Conservation (phyloP, 2,888 invertebrate species). For the Cryptocephalus moraei region DNA sequence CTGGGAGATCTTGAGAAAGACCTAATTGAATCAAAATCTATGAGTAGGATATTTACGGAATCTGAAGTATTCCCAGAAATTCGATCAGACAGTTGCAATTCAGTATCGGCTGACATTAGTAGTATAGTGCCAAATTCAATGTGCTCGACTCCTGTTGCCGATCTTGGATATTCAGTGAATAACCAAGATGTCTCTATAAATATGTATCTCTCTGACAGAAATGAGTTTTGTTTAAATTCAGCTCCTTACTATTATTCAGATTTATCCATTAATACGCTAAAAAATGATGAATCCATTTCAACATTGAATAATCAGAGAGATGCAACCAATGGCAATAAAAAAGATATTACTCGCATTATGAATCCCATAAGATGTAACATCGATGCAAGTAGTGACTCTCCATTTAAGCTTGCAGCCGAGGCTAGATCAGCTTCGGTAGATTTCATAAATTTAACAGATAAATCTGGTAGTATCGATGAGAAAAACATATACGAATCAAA, state of each 20-base stretch:
- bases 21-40: not conserved
- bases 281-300: constrained; percentile 24
- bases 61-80: constrained; percentile 26
- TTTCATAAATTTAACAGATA: constrained; percentile 55
- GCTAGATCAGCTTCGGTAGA: constrained; percentile 56
- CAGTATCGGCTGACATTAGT: constrained; percentile 28
- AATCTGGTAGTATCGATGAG: constrained; percentile 53
- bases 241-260: constrained; percentile 86
- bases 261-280: constrained; percentile 38
- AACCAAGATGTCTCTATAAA: constrained; percentile 19
- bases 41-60: constrained; percentile 9
- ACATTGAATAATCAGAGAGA: constrained; percentile 64
- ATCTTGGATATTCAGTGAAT: constrained; percentile 10
- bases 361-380: constrained; percentile 51
- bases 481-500: constrained; percentile 65
- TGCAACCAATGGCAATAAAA: constrained; percentile 47
- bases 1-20: not conserved
- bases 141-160: constrained; percentile 26
- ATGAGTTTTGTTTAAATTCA: constrained; percentile 38
- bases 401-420: constrained; percentile 45
- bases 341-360: constrained; percentile 62
- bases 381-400: not conserved
- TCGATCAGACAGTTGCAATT: constrained; percentile 28
- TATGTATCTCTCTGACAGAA: constrained; percentile 17
- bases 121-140: constrained; percentile 27